Conservation (phyloP, 2,888 invertebrate species). For the Actias luna region DNA sequence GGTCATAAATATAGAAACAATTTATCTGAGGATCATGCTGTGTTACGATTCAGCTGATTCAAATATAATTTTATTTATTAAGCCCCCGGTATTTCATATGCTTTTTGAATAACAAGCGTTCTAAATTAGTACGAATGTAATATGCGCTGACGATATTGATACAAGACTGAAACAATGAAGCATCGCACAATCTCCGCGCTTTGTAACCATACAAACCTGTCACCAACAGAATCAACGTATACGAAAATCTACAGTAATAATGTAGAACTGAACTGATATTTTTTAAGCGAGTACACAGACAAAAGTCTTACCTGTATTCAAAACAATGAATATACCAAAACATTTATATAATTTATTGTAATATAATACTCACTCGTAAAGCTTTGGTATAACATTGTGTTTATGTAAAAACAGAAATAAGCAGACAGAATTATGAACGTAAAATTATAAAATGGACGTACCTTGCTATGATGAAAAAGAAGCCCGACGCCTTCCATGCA, state of each 20-base stretch:
- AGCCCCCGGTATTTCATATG: conserved; percentile 28
- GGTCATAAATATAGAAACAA: conserved; percentile 21
- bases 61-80: conserved; percentile 15
- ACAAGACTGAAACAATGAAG: conserved; percentile 70
- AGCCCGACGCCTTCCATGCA: conserved; percentile 99
- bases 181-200: conserved; percentile 55
- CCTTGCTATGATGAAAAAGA: conserved; percentile 99
- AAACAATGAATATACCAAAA: conserved; percentile 56
- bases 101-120: conserved; percentile 60
- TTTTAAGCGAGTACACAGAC: conserved; percentile 72
- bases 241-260: conserved; percentile 46
- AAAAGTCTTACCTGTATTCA: conserved; percentile 66
- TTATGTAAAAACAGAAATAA: conserved; percentile 58
- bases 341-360: conserved; percentile 25
- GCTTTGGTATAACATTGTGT: conserved; percentile 62
- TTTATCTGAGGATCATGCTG: conserved; percentile 18
- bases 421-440: conserved; percentile 55
- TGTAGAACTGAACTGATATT: conserved; percentile 50
- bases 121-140: conserved; percentile 48
- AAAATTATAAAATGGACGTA: conserved; percentile 74
- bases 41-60: conserved; percentile 23
- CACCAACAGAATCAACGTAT: conserved; percentile 35
- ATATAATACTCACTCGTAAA: conserved; percentile 23
- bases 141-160: conserved; percentile 65
- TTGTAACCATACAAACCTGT: conserved; percentile 43